Conservation (phyloP, 2,888 invertebrate species). For the Tetranychus truncatus region DNA sequence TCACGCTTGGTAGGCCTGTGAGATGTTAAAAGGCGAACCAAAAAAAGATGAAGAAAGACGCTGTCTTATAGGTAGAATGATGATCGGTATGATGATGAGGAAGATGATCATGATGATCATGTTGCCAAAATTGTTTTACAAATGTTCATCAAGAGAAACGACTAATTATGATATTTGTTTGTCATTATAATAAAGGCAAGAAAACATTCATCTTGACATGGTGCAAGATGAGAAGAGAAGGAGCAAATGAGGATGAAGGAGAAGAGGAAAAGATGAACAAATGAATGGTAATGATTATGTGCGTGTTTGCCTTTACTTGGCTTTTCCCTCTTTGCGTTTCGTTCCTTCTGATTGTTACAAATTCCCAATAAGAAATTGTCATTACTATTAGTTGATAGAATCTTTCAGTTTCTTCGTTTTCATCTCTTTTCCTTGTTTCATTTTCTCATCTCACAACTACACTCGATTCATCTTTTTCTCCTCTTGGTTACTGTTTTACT, state of each 20-base stretch:
- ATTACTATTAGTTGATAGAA: neutral
- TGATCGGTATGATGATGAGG: neutral
- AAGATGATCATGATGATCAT: neutral
- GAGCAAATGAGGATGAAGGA: neutral
- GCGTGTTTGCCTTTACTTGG: neutral
- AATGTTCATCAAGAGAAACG: neutral
- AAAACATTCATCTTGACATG: neutral
- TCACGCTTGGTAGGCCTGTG: neutral
- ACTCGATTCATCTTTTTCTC: too few species aligned
- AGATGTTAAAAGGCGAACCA: neutral
- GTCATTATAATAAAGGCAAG: neutral
- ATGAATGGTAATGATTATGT: neutral
- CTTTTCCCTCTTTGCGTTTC: too few species aligned
- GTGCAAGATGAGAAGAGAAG: neutral
- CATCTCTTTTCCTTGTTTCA: neutral
- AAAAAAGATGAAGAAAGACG: neutral
- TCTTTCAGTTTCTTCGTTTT: neutral
- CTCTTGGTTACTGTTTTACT: neutral
- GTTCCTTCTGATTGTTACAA: neutral
- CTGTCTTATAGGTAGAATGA: neutral
- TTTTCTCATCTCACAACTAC: too few species aligned
- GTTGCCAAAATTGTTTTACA: neutral
- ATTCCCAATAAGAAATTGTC: neutral
- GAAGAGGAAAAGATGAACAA: neutral
- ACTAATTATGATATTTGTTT: neutral